A percentile compares a stretch with the other conserved stretches of the same genome.
Evolutionary conservation across 2,797 vertebrate species (phyloP).

Genomic region (Pangasius djambal): DNA sequence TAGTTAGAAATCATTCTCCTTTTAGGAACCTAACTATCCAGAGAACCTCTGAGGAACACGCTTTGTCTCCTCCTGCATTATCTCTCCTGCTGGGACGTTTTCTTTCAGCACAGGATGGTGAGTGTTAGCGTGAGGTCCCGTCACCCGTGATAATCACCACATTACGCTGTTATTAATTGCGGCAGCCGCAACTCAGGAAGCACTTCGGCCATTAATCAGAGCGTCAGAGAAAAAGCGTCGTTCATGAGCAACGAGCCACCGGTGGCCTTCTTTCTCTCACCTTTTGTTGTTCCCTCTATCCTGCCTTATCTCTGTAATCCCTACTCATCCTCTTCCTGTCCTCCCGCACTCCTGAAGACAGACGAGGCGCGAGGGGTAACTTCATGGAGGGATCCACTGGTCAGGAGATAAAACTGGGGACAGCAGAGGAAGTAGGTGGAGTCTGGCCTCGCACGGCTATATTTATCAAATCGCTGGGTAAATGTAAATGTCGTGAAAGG

Average conservation of each 20-base stretch:
- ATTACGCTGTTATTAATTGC: conserved; percentile 72
- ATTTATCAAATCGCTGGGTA: neutral
- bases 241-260: conserved; percentile 30
- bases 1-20: neutral
- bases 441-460: neutral
- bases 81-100: conserved; percentile 7
- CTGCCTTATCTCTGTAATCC: conserved; percentile 69
- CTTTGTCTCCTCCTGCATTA: neutral
- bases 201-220: conserved; percentile 56
- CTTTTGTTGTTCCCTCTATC: conserved; percentile 38
- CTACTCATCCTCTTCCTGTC: conserved; percentile 70
- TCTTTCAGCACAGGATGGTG: conserved; percentile 68
- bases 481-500: neutral
- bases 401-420: conserved; percentile 15
- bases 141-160: conserved; percentile 57
- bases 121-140: conserved; percentile 61
- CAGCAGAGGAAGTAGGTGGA: neutral
- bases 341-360: conserved; percentile 44
- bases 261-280: conserved; percentile 22
- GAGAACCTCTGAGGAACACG: neutral
- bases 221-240: conserved; percentile 32
- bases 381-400: neutral
- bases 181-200: conserved; percentile 46
- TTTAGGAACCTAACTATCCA: neutral
- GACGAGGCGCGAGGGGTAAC: conserved; percentile 30